Evolutionary conservation across 2,797 vertebrate species (phyloP), one percentile per base, ranked within the genome.

Genomic region (Mergus octosetaceus): DNA sequence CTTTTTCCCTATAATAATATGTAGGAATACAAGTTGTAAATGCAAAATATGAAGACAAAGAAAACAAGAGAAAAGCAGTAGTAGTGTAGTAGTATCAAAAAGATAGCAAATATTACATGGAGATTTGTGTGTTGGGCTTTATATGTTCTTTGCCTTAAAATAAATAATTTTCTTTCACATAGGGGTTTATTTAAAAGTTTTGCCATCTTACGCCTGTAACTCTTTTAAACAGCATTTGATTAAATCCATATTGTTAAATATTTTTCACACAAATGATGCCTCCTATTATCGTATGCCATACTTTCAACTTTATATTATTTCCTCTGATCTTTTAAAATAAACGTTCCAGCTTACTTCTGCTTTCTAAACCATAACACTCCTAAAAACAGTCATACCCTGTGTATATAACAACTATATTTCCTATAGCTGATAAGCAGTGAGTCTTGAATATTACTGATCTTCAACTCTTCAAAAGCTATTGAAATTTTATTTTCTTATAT

Each of bases 71-170:
- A 60, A 56, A 96, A 96, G 41, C 45, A 56, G 62, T 85, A 69
- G 62, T 54, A 70, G 24, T 49, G 65, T 85, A 66, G 64, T 54
- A 70, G 25, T 43, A 85, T 86, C 89, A 87, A 22, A 58, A 95
- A 83, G 74, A 45, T 60, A 81, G 24, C 32, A 95, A 75, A 62
- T 94, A 97, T 94, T 95, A 91, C 86, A 65, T 21, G 62, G 74
- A 82, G 64, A 76, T 76, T 90, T 87, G 94, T 66, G 94, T 38
- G 8, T 88, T 92, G 81, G 20, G 30, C 70, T 84, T 89, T 89
- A 38, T 94, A 70, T 92, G 90, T 71, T 68, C 87, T 96, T 96
- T 90, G 76, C 45, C 39, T 95, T 87, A 87, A 96, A 93, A 90
- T 77, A 96, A 25, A 68, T 95, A 82, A 73, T 91, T 51, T 93